Percentiles rank a stretch among this genome's conserved stretches.
phyloP scores from a whole-genome alignment of 92 coral and sea anemone genomes.

The Actinernus sp. region DNA sequence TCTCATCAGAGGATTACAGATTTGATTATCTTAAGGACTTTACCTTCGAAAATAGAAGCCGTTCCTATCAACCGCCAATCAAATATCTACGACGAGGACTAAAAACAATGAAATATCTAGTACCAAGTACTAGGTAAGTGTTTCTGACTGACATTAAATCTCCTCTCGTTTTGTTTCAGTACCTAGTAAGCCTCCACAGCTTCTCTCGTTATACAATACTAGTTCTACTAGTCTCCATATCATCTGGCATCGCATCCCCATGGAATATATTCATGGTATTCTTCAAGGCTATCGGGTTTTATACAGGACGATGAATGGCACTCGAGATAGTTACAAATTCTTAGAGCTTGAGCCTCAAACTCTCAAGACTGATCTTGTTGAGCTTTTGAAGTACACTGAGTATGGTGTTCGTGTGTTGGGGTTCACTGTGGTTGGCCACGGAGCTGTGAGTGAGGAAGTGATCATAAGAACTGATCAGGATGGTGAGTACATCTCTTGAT shows the following conservation, averaged over 20 bases:
- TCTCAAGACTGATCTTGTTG: slow-evolving; percentile 28
- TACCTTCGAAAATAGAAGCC: too few relatives aligned
- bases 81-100: too few relatives aligned
- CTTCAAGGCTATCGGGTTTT: slow-evolving; percentile 78
- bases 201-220: slow-evolving; percentile 57
- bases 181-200: slow-evolving; percentile 87
- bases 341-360: slow-evolving; percentile 20
- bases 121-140: too few relatives aligned
- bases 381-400: slow-evolving; percentile 75
- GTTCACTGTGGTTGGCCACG: slow-evolving; percentile 80
- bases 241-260: slow-evolving; percentile 66
- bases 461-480: slow-evolving; percentile 83
- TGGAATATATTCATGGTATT: slow-evolving; percentile 65
- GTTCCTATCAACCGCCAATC: too few relatives aligned
- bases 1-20: too few relatives aligned
- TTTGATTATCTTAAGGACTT: too few relatives aligned
- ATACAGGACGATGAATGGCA: slow-evolving; percentile 74
- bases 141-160: too few relatives aligned
- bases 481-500: slow-evolving; percentile 60
- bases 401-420: slow-evolving; percentile 92
- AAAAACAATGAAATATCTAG: too few relatives aligned
- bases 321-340: slow-evolving; percentile 50
- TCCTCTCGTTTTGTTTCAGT: too few relatives aligned
- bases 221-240: slow-evolving; percentile 83
- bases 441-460: slow-evolving; percentile 76